Evolutionary conservation across 2,797 vertebrate genomes (phyloP), one percentile per base, ranked within the genome.

Genomic region (Rousettus madagascariensis): DNA sequence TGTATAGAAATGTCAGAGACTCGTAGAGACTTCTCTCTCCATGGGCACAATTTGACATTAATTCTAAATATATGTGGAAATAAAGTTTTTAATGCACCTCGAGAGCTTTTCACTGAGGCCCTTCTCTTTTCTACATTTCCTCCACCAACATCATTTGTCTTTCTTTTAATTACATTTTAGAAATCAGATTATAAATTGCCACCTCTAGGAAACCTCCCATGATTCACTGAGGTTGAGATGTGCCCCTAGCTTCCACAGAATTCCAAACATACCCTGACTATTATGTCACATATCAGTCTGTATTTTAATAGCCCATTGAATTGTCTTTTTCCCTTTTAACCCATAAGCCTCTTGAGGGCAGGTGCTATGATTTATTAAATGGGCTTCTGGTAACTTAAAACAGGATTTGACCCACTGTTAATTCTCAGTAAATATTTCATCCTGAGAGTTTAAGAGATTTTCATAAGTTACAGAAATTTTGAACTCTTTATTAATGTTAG

Each of bases 371-470:
- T 86, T 53, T 68, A 77, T 57, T 94, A 33, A 83, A 6, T 65
- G 24, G 95, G 28, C 19, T 55, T 12, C 38, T 92, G 15, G 75
- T 86, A 96, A 92, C 51, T 68, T 83, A 82, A 33, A 75, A 68
- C 11, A 51, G 17, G 4, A 49, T 30, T 49, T 96, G 69, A 83
- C 51, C 3, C 5, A 79, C 43, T 61, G 9, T 49, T 95, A 69
- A 91, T 74, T 26, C 49, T 79, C n/a, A 71, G 41, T 75, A 91
- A 91, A 79, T 72, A 69, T 66, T 90, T 59, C 2, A 49, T 74
- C 19, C 77, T 80, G 10, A 80, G 22, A 93, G 28, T 68, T 92
- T 94, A 95, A 59, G n/a, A 77, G 22, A 88, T 79, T 84, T 95
- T 89, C 12, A 71, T 91, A 94, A 38, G n/a, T 75, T 61, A 33